These are phyloP conservation scores for Zaprionus taronus DNA, from an alignment of 1,140 invertebrate genomes.

Conservation along the genomic window DNA sequence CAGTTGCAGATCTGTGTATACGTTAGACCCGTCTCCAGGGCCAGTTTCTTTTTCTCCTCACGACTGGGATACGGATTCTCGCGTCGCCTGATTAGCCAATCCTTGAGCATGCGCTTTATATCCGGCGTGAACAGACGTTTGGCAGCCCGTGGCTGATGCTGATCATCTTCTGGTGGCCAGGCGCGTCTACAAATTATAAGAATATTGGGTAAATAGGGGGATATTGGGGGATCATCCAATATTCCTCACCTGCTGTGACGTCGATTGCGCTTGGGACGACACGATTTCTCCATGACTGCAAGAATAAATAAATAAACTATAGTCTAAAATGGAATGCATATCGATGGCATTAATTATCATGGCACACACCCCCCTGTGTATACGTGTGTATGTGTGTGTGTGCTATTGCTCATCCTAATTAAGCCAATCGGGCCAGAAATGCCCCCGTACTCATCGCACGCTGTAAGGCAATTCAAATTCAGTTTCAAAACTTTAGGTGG, in stretches of 20 bases:
- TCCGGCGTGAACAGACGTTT: slow-evolving; percentile 90
- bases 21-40: slow-evolving; percentile 88
- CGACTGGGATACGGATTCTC: slow-evolving; percentile 90
- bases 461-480: slow-evolving; percentile 59
- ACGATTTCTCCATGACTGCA: slow-evolving; percentile 65
- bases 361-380: slow-evolving; percentile 6
- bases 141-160: slow-evolving; percentile 85
- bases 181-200: slow-evolving; percentile 54
- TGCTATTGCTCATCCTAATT: slow-evolving; percentile 51
- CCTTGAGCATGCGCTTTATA: slow-evolving; percentile 89
- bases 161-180: slow-evolving; percentile 77
- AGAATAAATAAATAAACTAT: slow-evolving; percentile 24
- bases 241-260: slow-evolving; percentile 84
- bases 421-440: slow-evolving; percentile 52
- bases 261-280: slow-evolving; percentile 86
- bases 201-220: neutral
- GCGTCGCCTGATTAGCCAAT: slow-evolving; percentile 89
- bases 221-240: neutral
- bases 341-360: slow-evolving; percentile 21
- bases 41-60: slow-evolving; percentile 89
- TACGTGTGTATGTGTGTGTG: neutral
- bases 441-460: slow-evolving; percentile 17
- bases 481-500: slow-evolving; percentile 73
- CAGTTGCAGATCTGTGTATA: slow-evolving; percentile 92
- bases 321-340: slow-evolving; percentile 19